phyloP scores from a whole-genome alignment of 2,113 vertebrate species.

The Cottus gobio region DNA sequence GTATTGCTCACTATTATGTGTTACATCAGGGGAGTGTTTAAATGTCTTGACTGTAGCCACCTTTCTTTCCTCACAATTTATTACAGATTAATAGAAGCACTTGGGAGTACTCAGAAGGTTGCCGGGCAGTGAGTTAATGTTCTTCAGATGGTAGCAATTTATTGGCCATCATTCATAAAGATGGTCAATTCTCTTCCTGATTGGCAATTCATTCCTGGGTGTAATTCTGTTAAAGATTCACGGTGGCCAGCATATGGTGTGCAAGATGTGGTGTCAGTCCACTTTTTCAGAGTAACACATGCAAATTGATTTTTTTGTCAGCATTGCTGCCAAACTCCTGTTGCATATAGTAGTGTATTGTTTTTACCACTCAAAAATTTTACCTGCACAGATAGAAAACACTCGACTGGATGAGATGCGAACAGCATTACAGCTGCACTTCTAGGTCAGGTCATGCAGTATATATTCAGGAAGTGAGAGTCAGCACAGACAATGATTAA shows the following conservation, averaged over 20 bases:
- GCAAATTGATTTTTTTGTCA: constrained; percentile 50
- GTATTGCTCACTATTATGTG: constrained; percentile 63
- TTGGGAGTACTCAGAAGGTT: constrained; percentile 49
- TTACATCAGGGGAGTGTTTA: constrained; percentile 64
- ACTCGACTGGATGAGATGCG: constrained; percentile 48
- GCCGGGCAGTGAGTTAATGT: constrained; percentile 53
- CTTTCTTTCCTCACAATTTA: constrained; percentile 64
- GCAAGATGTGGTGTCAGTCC: constrained; percentile 25
- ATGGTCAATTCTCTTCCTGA: constrained; percentile 42
- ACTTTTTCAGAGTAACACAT: constrained; percentile 24
- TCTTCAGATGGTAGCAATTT: constrained; percentile 40
- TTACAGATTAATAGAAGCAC: constrained; percentile 55
- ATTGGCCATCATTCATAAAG: constrained; percentile 31
- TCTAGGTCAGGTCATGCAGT: constrained; percentile 45
- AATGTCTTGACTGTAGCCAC: constrained; percentile 51
- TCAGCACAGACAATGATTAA: constrained; percentile 35
- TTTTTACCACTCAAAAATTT: constrained; percentile 53
- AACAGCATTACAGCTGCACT: constrained; percentile 45
- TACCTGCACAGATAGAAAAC: constrained; percentile 54
- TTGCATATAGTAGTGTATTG: constrained; percentile 46
- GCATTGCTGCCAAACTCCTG: constrained; percentile 39
- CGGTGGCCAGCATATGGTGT: constrained; percentile 5
- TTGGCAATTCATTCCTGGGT: constrained; percentile 19
- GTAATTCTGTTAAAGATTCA: constrained; percentile 31
- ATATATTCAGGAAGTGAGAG: constrained; percentile 41